Conservation (phyloP, 1,140 invertebrate genomes). For the Mycetomoellerius zeteki region DNA sequence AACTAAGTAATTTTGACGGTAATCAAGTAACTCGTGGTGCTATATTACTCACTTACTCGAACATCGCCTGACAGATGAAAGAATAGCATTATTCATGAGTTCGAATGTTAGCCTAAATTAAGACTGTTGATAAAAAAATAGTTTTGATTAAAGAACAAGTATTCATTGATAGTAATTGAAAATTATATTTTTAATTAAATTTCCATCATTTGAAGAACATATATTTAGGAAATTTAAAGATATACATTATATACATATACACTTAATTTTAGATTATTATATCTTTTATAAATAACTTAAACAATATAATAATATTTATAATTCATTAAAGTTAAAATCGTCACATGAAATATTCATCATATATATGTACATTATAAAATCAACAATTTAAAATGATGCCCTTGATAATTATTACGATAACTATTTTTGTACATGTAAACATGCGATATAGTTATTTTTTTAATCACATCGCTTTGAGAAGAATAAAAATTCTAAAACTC, state of each 20-base stretch:
- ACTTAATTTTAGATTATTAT: no score
- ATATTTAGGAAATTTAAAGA: no score
- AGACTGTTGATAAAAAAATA: background rate
- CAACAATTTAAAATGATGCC: background rate
- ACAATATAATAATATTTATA: no score
- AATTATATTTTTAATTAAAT: no score
- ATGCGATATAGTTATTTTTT: background rate
- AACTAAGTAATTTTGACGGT: background rate
- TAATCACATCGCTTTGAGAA: background rate
- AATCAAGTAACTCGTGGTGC: background rate
- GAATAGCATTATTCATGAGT: background rate
- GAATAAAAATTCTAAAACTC: background rate
- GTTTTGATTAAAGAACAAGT: background rate
- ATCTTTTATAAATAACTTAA: no score
- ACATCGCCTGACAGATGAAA: background rate
- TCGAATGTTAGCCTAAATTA: background rate
- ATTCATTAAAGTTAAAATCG: no score
- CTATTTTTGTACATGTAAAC: background rate
- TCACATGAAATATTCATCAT: background rate
- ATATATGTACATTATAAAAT: background rate
- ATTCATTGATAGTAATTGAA: background rate
- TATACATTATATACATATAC: no score
- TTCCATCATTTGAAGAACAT: no score
- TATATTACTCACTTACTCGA: background rate
- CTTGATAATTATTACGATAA: background rate